Evolutionary conservation across 2,113 vertebrate species (phyloP).

Genomic region (Tursiops truncatus): DNA sequence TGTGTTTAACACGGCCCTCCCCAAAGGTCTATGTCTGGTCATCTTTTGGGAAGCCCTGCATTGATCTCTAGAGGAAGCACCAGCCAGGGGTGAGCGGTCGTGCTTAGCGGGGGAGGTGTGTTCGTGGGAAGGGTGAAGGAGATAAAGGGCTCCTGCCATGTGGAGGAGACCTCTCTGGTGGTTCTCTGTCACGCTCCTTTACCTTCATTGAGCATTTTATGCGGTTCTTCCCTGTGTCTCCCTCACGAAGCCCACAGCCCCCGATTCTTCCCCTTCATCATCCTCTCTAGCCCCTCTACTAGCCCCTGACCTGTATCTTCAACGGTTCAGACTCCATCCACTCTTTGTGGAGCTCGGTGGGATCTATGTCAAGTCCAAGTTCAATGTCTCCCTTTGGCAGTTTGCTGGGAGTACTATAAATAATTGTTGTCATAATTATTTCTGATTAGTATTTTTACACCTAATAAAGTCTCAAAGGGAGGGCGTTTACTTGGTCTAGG

Average conservation of each 20-base stretch:
- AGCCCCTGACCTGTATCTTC: background rate
- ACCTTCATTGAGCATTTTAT: background rate
- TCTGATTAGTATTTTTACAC: slow-evolving; percentile 73
- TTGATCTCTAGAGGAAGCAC: background rate
- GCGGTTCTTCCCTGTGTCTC: background rate
- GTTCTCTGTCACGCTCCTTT: background rate
- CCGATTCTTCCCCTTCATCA: background rate
- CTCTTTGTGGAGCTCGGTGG: background rate
- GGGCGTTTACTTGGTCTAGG: slow-evolving; percentile 58
- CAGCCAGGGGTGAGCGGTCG: background rate
- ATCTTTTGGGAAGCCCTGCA: background rate
- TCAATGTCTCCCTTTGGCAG: background rate
- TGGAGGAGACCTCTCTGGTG: background rate
- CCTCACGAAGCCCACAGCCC: background rate
- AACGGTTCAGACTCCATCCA: too few relatives aligned
- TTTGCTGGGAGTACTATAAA: background rate
- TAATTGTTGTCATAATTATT: background rate
- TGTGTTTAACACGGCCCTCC: background rate
- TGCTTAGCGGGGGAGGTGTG: too few relatives aligned
- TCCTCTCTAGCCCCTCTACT: background rate
- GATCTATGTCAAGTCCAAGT: background rate
- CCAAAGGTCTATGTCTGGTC: background rate
- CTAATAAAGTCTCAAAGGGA: slow-evolving; percentile 70
- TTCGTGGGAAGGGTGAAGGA: background rate
- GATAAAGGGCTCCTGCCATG: fast-evolving